Conservation (phyloP, 2,113 vertebrate species). For the Corydoras maculifer region DNA sequence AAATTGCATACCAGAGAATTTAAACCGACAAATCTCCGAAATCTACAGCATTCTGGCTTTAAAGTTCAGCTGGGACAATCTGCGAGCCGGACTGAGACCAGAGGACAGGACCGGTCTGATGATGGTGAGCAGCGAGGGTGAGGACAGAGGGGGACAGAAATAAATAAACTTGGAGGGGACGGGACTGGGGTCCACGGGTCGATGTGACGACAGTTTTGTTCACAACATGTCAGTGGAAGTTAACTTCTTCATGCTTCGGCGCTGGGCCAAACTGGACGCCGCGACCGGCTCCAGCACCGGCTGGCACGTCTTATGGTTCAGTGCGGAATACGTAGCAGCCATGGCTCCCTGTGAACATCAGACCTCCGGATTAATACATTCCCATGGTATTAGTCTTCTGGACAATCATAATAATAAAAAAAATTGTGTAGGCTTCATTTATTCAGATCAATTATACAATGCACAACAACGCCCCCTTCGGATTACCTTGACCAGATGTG, state of each 20-base stretch:
- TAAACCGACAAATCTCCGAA: constrained; percentile 33
- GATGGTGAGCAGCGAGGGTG: background rate
- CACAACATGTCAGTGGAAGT: constrained; percentile 91
- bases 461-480: no score
- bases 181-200: constrained; percentile 4
- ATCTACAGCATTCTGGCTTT: background rate
- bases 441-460: no score
- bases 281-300: constrained; percentile 91
- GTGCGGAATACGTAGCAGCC: constrained; percentile 85
- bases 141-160: constrained; percentile 9
- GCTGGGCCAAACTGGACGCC: constrained; percentile 90
- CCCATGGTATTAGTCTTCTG: background rate
- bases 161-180: no score
- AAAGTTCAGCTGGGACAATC: background rate
- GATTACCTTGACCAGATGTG: constrained; percentile 84
- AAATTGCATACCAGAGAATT: constrained; percentile 21
- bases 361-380: background rate
- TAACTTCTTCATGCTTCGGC: constrained; percentile 94
- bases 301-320: constrained; percentile 90
- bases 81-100: no score
- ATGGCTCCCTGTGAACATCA: constrained; percentile 75
- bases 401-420: no score
- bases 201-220: constrained; percentile 51
- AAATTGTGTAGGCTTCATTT: no score
- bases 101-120: no score